A percentile compares a stretch with the other conserved stretches of the same genome.
phyloP scores from a whole-genome alignment of 2,888 invertebrate genomes.

The Troides oblongomaculatus region DNA sequence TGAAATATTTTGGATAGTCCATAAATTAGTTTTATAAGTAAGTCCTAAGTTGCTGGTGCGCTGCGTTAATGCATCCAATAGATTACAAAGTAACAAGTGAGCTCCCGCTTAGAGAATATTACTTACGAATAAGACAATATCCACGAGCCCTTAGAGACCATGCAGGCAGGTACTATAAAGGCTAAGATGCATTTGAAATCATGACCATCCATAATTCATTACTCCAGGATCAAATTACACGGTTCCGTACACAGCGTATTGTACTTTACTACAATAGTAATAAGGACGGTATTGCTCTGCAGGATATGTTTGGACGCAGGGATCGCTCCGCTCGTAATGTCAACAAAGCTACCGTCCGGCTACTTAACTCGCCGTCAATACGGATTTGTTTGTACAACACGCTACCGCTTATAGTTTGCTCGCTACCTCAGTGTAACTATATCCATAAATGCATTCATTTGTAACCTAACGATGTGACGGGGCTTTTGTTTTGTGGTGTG shows the following conservation, averaged over 20 bases:
- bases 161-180: constrained; percentile 17
- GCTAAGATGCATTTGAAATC: constrained; percentile 25
- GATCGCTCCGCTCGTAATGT: constrained; percentile 24
- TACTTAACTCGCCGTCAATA: constrained; percentile 28
- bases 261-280: background rate
- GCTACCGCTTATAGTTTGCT: constrained; percentile 31
- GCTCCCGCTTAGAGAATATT: constrained; percentile 17
- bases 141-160: constrained; percentile 7
- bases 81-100: constrained; percentile 2
- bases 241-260: background rate
- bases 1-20: no score
- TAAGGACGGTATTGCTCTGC: constrained; percentile 2
- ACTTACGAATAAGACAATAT: constrained; percentile 22
- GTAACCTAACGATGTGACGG: constrained; percentile 16
- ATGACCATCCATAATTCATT: constrained; percentile 30
- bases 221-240: constrained; percentile 28
- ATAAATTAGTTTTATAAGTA: no score
- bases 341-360: constrained; percentile 31
- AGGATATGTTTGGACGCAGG: background rate
- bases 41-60: no score
- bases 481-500: constrained; percentile 11
- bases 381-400: constrained; percentile 29
- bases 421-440: constrained; percentile 31
- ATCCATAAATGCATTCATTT: constrained; percentile 30
- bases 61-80: background rate